Evolutionary conservation across 2,888 invertebrate species (phyloP).

Genomic region (Oscheius sp.): DNA sequence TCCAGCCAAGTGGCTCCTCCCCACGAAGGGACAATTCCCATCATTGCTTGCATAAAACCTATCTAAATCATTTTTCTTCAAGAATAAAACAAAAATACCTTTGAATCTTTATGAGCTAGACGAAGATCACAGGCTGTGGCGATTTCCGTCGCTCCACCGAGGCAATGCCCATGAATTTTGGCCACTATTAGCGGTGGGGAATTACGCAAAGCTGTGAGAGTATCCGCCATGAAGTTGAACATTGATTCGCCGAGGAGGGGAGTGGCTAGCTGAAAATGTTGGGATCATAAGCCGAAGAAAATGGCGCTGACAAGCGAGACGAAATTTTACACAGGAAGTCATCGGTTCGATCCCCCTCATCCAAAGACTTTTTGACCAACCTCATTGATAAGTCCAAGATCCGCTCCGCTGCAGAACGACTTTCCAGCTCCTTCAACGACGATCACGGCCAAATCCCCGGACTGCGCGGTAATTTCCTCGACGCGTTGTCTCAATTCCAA

Average conservation of each 20-base stretch:
- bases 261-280: constrained; percentile 42
- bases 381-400: constrained; percentile 52
- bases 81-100: constrained; percentile 8
- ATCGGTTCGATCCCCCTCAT: no score
- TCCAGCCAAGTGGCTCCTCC: constrained; percentile 52
- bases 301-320: no score
- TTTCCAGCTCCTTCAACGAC: constrained; percentile 48
- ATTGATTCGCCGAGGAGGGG: constrained; percentile 44
- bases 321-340: no score
- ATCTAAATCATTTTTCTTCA: constrained; percentile 32
- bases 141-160: constrained; percentile 57
- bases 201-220: constrained; percentile 35
- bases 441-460: constrained; percentile 25
- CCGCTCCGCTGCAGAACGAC: constrained; percentile 55
- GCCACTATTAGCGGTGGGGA: constrained; percentile 46
- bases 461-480: not conserved
- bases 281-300: no score
- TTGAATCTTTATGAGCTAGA: constrained; percentile 45
- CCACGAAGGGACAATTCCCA: constrained; percentile 59
- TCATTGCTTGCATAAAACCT: constrained; percentile 50
- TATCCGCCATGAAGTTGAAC: constrained; percentile 51
- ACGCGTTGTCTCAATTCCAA: constrained; percentile 40
- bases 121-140: constrained; percentile 52
- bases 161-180: constrained; percentile 51
- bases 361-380: constrained; percentile 17